phyloP scores from a whole-genome alignment of 2,888 invertebrate species.

The Clanis bilineata region DNA sequence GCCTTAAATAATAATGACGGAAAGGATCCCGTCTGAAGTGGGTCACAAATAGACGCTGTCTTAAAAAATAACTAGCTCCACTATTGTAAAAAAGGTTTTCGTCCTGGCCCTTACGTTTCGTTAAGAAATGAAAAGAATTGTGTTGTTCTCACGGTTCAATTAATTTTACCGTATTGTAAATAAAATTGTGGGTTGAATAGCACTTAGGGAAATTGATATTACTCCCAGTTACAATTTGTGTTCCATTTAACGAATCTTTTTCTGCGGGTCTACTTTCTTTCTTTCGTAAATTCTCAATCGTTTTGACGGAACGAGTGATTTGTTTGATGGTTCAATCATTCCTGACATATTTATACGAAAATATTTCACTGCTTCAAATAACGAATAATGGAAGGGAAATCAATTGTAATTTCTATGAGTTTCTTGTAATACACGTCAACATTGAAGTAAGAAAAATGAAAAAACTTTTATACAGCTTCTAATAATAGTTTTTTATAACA shows the following conservation, averaged over 20 bases:
- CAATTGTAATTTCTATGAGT: not conserved
- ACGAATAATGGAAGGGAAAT: not conserved
- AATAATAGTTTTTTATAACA: no score
- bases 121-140: conserved; percentile 2
- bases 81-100: conserved; percentile 27
- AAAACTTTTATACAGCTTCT: no score
- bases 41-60: conserved; percentile 26
- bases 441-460: no score
- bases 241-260: conserved; percentile 3
- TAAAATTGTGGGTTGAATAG: not conserved
- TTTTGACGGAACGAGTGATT: conserved; percentile 3
- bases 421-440: no score
- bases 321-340: conserved; percentile 2
- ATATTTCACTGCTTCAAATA: not conserved
- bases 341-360: not conserved
- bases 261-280: not conserved
- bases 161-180: conserved; percentile 18
- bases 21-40: conserved; percentile 28
- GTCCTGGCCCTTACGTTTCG: not conserved
- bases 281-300: not conserved
- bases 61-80: conserved; percentile 36
- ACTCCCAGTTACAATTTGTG: conserved; percentile 4
- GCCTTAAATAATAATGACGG: conserved; percentile 51
- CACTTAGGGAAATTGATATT: conserved; percentile 22
- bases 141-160: conserved; percentile 24